These are phyloP conservation scores for Coecobrya sp. DNA, from an alignment of 2,888 invertebrate species.

Conservation along the genomic window DNA sequence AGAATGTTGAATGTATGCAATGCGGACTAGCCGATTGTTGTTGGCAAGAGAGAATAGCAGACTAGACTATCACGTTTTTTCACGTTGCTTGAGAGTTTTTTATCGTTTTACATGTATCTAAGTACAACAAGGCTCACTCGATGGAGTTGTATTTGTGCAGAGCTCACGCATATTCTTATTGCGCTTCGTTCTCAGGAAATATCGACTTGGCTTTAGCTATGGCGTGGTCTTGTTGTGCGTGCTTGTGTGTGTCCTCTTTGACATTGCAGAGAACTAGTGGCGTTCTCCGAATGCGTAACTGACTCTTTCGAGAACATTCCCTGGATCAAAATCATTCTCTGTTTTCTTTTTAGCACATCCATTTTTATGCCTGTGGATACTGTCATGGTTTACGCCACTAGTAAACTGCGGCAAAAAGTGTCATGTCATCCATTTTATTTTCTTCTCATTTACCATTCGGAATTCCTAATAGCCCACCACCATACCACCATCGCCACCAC, in stretches of 20 bases:
- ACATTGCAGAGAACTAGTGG: slow-evolving; percentile 73
- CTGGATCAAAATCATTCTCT: not conserved
- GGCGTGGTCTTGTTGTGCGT: slow-evolving; percentile 7
- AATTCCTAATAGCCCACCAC: slow-evolving; percentile 53
- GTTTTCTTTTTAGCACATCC: not conserved
- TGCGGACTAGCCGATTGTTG: not conserved
- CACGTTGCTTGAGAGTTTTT: slow-evolving; percentile 27
- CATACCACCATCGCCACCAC: not conserved
- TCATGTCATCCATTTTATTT: slow-evolving; percentile 67
- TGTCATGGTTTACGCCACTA: slow-evolving; percentile 28
- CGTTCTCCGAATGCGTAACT: slow-evolving; percentile 18
- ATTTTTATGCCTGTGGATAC: not conserved
- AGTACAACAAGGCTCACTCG: not conserved
- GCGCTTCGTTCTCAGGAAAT: slow-evolving; percentile 55
- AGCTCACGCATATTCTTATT: slow-evolving; percentile 71
- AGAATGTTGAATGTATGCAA: not conserved
- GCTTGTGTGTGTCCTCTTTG: slow-evolving; percentile 65
- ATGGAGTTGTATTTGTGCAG: slow-evolving; percentile 2
- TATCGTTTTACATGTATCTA: not conserved
- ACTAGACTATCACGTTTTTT: slow-evolving; percentile 56
- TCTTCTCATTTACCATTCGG: slow-evolving; percentile 47
- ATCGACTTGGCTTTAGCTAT: slow-evolving; percentile 22
- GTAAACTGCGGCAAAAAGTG: slow-evolving; percentile 71
- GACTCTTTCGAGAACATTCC: slow-evolving; percentile 3
- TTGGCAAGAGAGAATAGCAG: slow-evolving; percentile 37